phyloP scores from a whole-genome alignment of 2,888 invertebrate genomes.

The Ctena decussata region DNA sequence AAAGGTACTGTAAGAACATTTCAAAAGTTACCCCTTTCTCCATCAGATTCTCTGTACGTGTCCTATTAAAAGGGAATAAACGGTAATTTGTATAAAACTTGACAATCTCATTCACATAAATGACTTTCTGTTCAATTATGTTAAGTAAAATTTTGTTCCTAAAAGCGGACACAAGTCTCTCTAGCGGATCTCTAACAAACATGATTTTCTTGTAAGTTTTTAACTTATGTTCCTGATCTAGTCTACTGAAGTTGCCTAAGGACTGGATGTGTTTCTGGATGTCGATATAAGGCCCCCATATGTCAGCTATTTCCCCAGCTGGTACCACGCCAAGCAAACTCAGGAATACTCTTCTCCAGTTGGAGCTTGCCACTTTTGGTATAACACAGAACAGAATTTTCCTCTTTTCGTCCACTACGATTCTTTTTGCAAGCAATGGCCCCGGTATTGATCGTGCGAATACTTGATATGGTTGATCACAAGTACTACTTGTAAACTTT shows the following conservation, averaged over 20 bases:
- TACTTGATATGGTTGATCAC: too few species aligned
- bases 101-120: background rate
- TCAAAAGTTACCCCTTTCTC: conserved; percentile 89
- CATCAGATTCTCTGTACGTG: conserved; percentile 53
- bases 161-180: conserved; percentile 95
- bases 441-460: too few species aligned
- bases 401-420: conserved; percentile 92
- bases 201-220: conserved; percentile 94
- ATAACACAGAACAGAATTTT: conserved; percentile 96
- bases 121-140: background rate
- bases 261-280: conserved; percentile 59
- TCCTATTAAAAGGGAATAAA: conserved; percentile 73
- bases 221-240: conserved; percentile 90
- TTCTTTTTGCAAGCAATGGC: too few species aligned
- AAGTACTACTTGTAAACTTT: too few species aligned
- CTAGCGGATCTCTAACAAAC: conserved; percentile 96
- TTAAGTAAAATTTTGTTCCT: conserved; percentile 91
- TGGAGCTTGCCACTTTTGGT: conserved; percentile 97
- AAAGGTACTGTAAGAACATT: conserved; percentile 94
- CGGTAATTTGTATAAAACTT: conserved; percentile 22
- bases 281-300: conserved; percentile 70
- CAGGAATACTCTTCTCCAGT: conserved; percentile 97
- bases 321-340: conserved; percentile 90
- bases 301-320: conserved; percentile 58
- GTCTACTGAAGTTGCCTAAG: conserved; percentile 64